Evolutionary conservation across 2,888 invertebrate genomes (phyloP), one percentile per base, ranked within the genome.

Genomic region (Rhamnusium bicolor): DNA sequence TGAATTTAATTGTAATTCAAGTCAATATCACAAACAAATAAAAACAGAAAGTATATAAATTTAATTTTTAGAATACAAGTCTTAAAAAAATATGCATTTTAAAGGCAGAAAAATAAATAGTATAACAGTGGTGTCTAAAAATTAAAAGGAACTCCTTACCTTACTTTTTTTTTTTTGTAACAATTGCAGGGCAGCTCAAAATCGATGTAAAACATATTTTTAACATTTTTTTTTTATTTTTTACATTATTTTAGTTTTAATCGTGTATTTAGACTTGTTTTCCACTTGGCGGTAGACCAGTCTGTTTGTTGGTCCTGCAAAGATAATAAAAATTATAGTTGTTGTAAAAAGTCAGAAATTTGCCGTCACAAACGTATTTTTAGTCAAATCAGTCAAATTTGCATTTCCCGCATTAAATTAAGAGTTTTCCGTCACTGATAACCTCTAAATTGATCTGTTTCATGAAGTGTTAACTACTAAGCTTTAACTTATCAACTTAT

Each of bases 221-320:
- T 61, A 29, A 66, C 47, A 66, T 73, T 69, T 67, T 74, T 54
- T 65, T 63, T 51, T 24, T 53, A 56, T 51, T 47, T 12, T 66
- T 71, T 65, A 69, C 69, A 47, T 58, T 66, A 49, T 49, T 65
- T 32, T 16, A 53, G 29, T 40, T 49, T 65, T 19, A 10, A 27
- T 27, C 27, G 12, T 40, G 46, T 32, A 16, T 46, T 72, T 69
- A 75, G 54, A 62, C 60, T 71, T 80, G 81, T 73, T 83, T 84
- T 73, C 86, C 86, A 74, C 81, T 85, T 29, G 86, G 85, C 72
- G 86, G 86, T 73, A 86, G 77, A 76, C 84, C 83, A 69, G 84
- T 78, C 72, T 81, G 74, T 80, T 84, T 86, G 77, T 82, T 83
- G 76, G 81, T 80, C 80, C 85, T 86, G 73, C 27, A 84, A 84